phyloP scores from a whole-genome alignment of 2,888 invertebrate species.

The Perdita meconis region DNA sequence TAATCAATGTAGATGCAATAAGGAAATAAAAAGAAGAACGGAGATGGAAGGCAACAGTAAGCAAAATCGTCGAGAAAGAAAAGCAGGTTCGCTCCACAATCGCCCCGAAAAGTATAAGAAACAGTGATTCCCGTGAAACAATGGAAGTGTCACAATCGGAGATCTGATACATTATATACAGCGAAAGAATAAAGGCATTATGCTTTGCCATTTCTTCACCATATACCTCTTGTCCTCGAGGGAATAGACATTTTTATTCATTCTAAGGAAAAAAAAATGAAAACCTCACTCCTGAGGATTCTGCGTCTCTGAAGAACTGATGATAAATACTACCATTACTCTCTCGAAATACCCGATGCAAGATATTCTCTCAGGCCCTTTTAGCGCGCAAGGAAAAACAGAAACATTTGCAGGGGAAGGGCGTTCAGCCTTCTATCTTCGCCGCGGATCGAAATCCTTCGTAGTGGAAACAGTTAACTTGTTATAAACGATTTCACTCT shows the following conservation, averaged over 20 bases:
- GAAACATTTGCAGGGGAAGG: conserved; percentile 34
- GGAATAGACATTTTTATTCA: conserved; percentile 51
- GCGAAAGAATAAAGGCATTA: conserved; percentile 19
- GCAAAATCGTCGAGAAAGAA: too few species aligned
- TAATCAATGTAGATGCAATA: too few species aligned
- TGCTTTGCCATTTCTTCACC: conserved; percentile 30
- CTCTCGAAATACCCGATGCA: conserved; percentile 43
- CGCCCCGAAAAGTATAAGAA: too few species aligned
- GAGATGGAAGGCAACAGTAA: too few species aligned
- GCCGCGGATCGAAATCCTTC: conserved; percentile 9
- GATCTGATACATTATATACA: background rate
- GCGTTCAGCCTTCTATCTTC: conserved; percentile 17
- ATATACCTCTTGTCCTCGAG: background rate
- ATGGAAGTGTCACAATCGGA: background rate
- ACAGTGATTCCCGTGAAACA: background rate
- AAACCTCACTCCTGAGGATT: conserved; percentile 25
- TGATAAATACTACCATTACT: conserved; percentile 65
- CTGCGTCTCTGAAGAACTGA: conserved; percentile 44
- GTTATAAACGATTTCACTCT: background rate
- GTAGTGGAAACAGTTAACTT: background rate
- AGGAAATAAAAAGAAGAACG: too few species aligned
- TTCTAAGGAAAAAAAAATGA: conserved; percentile 42
- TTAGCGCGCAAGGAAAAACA: conserved; percentile 40
- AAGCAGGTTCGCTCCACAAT: too few species aligned
- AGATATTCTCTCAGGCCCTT: conserved; percentile 48